These are phyloP conservation scores for Sphenodon punctatus DNA, from an alignment of 2,797 vertebrate species.

Conservation along the genomic window DNA sequence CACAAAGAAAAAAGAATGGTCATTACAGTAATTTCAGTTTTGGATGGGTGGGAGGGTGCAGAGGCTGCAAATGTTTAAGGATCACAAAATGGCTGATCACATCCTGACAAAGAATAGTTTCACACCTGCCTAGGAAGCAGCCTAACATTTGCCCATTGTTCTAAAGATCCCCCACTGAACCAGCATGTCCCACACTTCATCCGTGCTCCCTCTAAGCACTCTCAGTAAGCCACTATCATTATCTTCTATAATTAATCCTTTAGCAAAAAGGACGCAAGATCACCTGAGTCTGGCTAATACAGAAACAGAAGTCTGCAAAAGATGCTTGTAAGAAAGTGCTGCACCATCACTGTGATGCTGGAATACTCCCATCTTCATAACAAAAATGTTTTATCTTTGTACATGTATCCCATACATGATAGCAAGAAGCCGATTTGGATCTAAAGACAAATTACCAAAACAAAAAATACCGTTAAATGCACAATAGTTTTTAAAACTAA, in stretches of 20 bases:
- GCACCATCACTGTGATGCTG: no score
- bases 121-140: not conserved
- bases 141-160: not conserved
- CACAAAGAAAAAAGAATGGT: conserved; percentile 27
- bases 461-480: no score
- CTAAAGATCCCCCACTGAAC: not conserved
- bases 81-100: not conserved
- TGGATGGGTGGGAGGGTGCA: not conserved
- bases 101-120: not conserved
- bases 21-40: not conserved
- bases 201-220: not conserved
- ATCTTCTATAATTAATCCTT: not conserved
- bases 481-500: no score
- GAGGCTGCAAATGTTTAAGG: not conserved
- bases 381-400: not conserved
- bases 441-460: no score
- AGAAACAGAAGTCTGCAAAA: no score
- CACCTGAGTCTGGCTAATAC: no score
- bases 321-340: no score
- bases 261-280: not conserved
- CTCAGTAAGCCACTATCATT: not conserved
- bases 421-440: not conserved
- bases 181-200: not conserved
- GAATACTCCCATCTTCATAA: not conserved
- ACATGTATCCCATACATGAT: not conserved